phyloP scores from a whole-genome alignment of 2,113 vertebrate species.

The Platysteira castanea region DNA sequence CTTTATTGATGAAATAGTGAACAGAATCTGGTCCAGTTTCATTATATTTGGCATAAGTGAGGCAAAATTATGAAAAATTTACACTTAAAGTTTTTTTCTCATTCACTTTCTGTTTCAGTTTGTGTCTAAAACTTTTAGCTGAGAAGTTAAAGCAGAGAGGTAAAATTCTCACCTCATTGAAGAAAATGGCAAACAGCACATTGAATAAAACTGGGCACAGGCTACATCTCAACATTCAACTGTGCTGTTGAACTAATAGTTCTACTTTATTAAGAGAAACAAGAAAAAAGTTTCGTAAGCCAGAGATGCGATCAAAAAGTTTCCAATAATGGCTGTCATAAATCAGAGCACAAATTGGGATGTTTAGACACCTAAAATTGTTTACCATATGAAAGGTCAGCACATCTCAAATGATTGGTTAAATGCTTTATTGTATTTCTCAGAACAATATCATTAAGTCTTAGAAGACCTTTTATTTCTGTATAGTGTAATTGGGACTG shows the following conservation, averaged over 20 bases:
- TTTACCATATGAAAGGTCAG: neutral
- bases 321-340: neutral
- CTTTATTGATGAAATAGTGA: neutral
- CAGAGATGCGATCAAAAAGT: neutral
- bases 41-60: neutral
- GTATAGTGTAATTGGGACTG: neutral
- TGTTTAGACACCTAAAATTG: neutral
- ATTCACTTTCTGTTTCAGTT: neutral
- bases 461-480: neutral
- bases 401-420: neutral
- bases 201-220: neutral
- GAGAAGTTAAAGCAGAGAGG: neutral
- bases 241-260: neutral
- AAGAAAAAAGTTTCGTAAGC: neutral
- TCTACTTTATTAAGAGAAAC: neutral
- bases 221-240: neutral
- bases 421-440: neutral
- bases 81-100: neutral
- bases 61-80: neutral
- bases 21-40: neutral
- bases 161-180: neutral
- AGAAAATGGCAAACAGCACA: neutral
- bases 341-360: neutral
- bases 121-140: neutral
- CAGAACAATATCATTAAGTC: neutral